Evolutionary conservation across 2,888 invertebrate genomes (phyloP), one percentile per base, ranked within the genome.

Genomic region (Chrysotoxum bicinctum): DNA sequence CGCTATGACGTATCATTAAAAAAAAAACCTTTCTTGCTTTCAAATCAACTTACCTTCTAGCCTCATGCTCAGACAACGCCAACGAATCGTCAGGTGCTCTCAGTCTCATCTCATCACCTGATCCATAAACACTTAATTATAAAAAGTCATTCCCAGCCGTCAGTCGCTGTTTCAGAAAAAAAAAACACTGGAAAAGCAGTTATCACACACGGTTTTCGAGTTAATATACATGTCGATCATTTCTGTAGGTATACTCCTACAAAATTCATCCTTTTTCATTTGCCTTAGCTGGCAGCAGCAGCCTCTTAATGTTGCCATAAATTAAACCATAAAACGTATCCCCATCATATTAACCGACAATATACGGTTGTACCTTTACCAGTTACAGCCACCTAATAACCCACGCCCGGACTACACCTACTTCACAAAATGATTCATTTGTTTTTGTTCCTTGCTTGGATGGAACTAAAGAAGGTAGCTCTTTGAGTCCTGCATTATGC

Each of bases 341-440:
- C 62, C 37, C 40, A 35, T 32, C 54, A n/a, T 37, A 12, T 4
- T 30, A 40, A 16, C 43, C 8, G 43, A 43, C 43, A 19, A 14
- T 3, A 50, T 45, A 19, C 26, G 45, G 64, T 64, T 64, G 45
- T 45, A 45, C 45, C 64, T 64, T 64, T 26, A 16, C 26, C 14
- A 30, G 16, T 21, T 19, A 43, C 26, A 60, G 16, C 52, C 66
- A 56, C 37, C 68, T 77, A 77, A 77, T 73, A 77, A 50, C 74
- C 83, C 68, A 73, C 73, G 54, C 83, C 74, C 60, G 32, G 69
- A 60, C 54, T 69, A 69, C 78, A 78, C 83, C 83, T 74, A 83
- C 78, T 74, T 78, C 50, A 52, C 30, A 54, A 30, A 69, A 69
- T 74, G 74, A 83, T 83, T 78, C 78, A 74, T 78, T 78, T 69